A percentile compares a stretch with the other conserved stretches of the same genome.
phyloP scores from a whole-genome alignment of 30 jellyfish, hydroid and myxozoan species.

The Hydractinia symbiolongicarpus region DNA sequence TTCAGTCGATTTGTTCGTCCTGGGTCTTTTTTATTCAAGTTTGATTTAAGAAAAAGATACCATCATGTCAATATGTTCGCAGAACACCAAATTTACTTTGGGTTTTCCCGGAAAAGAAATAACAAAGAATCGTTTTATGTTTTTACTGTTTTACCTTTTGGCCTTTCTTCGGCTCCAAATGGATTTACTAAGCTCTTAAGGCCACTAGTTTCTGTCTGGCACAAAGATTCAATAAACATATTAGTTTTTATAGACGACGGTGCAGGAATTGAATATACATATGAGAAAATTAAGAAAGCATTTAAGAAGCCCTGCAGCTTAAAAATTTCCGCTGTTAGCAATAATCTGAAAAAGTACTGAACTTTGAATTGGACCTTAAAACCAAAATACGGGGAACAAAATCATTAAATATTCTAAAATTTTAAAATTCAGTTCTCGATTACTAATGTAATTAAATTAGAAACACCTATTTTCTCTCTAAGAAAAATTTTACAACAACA shows the following conservation, averaged over 20 bases:
- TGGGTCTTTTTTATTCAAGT: background rate
- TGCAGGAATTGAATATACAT: background rate
- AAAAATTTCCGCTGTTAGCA: no score
- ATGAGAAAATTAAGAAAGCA: background rate
- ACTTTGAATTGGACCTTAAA: no score
- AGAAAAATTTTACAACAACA: no score
- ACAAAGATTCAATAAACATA: background rate
- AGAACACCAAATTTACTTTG: no score
- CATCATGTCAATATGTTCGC: background rate
- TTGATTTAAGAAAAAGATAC: background rate
- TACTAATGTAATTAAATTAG: no score
- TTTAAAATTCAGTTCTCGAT: no score
- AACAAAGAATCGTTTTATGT: background rate
- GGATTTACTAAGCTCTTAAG: background rate
- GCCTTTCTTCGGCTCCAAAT: background rate
- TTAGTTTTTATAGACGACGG: background rate
- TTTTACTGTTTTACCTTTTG: background rate
- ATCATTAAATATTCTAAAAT: no score
- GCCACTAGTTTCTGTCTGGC: conserved; percentile 1
- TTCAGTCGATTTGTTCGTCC: background rate
- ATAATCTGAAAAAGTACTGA: no score
- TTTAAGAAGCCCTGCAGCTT: background rate
- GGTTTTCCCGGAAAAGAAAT: no score
- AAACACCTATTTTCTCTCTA: no score
- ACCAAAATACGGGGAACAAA: no score